phyloP scores from a whole-genome alignment of 2,113 vertebrate species.

The Amblyornis subalaris region DNA sequence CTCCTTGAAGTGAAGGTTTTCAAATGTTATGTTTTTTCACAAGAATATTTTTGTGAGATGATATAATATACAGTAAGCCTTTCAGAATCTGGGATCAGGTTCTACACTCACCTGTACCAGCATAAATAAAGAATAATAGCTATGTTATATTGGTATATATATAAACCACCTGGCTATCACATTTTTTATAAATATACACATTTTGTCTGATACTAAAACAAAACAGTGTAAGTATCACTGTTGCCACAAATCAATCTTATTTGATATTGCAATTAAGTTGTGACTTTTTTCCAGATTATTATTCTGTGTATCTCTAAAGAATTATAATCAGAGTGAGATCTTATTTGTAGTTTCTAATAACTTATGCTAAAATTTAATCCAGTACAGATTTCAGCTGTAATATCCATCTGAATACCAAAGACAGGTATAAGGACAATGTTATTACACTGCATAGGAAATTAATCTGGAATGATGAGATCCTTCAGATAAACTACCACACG shows the following conservation, averaged over 20 bases:
- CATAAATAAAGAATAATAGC: not conserved
- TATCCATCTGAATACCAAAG: constrained; percentile 45
- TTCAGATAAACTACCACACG: constrained; percentile 29
- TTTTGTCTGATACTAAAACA: not conserved
- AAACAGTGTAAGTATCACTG: not conserved
- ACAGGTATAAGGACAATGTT: constrained; percentile 17
- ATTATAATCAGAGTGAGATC: constrained; percentile 12
- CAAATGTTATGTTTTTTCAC: not conserved
- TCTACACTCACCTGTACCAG: not conserved
- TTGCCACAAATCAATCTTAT: constrained; percentile 5
- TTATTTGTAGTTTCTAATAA: constrained; percentile 62
- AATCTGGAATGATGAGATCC: constrained; percentile 44
- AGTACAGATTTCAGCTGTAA: not conserved
- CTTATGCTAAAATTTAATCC: constrained; percentile 18
- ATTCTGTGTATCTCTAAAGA: constrained; percentile 19
- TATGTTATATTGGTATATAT: not conserved
- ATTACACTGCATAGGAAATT: constrained; percentile 32
- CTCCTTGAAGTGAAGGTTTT: not conserved
- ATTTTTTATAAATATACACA: not conserved
- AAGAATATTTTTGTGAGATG: not conserved
- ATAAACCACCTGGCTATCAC: not conserved
- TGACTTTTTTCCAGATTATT: constrained; percentile 24
- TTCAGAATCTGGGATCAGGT: not conserved
- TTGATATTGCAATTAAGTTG: constrained; percentile 23
- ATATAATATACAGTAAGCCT: not conserved